A percentile compares a stretch with the other conserved stretches of the same genome.
Conservation (phyloP, 2,888 invertebrate genomes). For the Corbicula japonica region DNA sequence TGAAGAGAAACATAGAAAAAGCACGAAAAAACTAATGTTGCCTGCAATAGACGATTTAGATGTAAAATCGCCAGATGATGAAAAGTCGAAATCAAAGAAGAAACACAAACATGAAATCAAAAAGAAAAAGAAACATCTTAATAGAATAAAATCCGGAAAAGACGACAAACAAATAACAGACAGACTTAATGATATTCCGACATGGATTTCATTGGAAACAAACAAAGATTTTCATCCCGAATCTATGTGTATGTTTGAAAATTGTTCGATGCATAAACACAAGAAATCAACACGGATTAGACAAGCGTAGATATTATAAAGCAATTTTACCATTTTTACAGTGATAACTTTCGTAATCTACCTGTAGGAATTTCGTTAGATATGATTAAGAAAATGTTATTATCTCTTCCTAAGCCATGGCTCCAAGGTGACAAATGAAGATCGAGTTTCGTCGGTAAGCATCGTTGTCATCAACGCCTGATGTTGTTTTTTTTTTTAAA, state of each 20-base stretch:
- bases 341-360: background rate
- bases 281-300: constrained; percentile 54
- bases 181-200: constrained; percentile 72
- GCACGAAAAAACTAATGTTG: constrained; percentile 37
- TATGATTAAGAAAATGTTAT: background rate
- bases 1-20: constrained; percentile 29
- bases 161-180: constrained; percentile 65
- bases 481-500: background rate
- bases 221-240: constrained; percentile 61
- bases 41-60: constrained; percentile 60
- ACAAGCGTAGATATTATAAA: constrained; percentile 31
- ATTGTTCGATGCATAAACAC: constrained; percentile 66
- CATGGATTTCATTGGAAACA: constrained; percentile 69
- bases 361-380: background rate
- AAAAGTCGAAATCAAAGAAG: constrained; percentile 28
- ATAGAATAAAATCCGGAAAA: constrained; percentile 53
- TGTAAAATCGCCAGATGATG: constrained; percentile 44
- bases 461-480: background rate
- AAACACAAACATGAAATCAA: constrained; percentile 46
- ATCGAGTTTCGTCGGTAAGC: background rate
- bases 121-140: constrained; percentile 55
- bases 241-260: constrained; percentile 70
- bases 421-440: background rate
- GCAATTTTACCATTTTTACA: background rate
- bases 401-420: background rate